A percentile compares a stretch with the other conserved stretches of the same genome.
phyloP scores from a whole-genome alignment of 2,888 invertebrate species.

The Phortica okadai region DNA sequence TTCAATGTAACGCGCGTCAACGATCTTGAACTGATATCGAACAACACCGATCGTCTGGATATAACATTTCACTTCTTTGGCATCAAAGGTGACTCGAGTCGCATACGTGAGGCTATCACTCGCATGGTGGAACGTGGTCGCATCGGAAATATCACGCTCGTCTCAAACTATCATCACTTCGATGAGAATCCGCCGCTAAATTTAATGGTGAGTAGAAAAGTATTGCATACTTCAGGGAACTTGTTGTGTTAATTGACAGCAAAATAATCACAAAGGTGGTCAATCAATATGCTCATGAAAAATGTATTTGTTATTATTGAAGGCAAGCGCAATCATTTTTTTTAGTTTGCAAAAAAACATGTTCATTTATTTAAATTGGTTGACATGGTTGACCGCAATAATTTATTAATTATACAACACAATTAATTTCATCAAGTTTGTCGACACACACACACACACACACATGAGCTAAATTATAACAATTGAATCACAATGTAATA shows the following conservation, averaged over 20 bases:
- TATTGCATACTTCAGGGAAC: no score
- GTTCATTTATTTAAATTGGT: conserved; percentile 34
- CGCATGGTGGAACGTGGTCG: conserved; percentile 80
- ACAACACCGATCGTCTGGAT: conserved; percentile 78
- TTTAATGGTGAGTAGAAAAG: conserved; percentile 79
- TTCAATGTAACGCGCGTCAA: conserved; percentile 83
- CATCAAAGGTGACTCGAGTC: conserved; percentile 75
- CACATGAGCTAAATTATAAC: neutral
- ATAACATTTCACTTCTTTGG: conserved; percentile 78
- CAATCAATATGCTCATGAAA: neutral
- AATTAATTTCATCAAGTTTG: conserved; percentile 59
- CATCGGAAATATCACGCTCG: conserved; percentile 80
- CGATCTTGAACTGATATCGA: conserved; percentile 81
- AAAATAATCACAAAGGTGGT: neutral
- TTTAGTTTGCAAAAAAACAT: neutral
- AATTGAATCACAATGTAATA: neutral
- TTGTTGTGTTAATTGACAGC: neutral
- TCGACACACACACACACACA: neutral
- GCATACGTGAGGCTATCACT: conserved; percentile 77
- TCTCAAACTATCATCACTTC: conserved; percentile 83
- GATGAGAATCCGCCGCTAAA: conserved; percentile 84
- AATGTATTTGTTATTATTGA: neutral
- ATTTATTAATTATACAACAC: conserved; percentile 68
- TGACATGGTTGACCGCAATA: conserved; percentile 46
- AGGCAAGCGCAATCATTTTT: neutral